These are phyloP conservation scores for Dinocampus coccinellae DNA, from an alignment of 2,888 invertebrate genomes.

Conservation along the genomic window DNA sequence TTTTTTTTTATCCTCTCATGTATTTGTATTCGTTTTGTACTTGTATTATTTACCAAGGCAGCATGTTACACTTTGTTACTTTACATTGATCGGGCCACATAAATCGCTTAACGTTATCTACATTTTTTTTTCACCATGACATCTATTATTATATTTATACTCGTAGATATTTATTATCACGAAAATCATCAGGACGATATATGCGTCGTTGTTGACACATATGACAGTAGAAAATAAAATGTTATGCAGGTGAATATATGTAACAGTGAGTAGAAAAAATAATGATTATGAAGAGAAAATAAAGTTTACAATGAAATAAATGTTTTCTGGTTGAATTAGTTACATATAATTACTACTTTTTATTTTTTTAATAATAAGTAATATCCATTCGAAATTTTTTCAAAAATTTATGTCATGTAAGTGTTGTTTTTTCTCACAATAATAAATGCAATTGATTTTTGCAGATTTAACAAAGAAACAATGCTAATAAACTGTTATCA, in stretches of 20 bases:
- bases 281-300: conserved; percentile 1
- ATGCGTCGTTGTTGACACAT: background rate
- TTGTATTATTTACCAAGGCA: conserved; percentile 70
- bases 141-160: background rate
- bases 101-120: conserved; percentile 57
- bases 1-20: conserved; percentile 57
- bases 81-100: conserved; percentile 64
- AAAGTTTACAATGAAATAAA: background rate
- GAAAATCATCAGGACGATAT: conserved; percentile 5
- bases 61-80: conserved; percentile 70
- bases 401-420: background rate
- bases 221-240: conserved; percentile 11
- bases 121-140: conserved; percentile 38
- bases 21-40: conserved; percentile 70
- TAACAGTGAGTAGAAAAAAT: background rate
- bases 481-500: no score
- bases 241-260: background rate
- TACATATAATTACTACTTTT: background rate
- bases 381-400: background rate
- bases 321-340: background rate
- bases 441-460: background rate
- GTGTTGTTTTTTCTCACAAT: background rate
- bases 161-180: conserved; percentile 22
- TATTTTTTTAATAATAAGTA: background rate
- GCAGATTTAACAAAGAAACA: no score